Evolutionary conservation across 1,140 invertebrate genomes (phyloP), one percentile per base, ranked within the genome.

Genomic region (Colletes gigas): DNA sequence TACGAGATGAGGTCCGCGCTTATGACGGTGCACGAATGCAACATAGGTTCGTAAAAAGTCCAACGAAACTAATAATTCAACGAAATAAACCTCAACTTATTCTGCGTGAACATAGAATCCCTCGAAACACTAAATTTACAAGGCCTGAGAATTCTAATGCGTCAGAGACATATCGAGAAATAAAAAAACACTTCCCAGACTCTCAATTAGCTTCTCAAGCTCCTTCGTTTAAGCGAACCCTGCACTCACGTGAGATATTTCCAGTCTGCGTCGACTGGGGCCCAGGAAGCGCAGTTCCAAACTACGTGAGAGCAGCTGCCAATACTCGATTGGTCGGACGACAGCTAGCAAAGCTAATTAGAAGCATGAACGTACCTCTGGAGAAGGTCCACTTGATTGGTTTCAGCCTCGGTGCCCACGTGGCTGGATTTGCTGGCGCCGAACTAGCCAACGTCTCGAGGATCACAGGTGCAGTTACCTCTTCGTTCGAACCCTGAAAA

Each of bases 191-290:
- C n/a, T n/a, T n/a, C n/a, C n/a, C n/a, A n/a, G n/a, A 17, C 10
- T 6, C 10, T 10, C 10, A 5, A 66, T 47, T 47, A 65, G 17
- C 12, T 47, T 47, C 44, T 1, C 44, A 47, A 47, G 9, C 44
- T 47, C 3, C 44, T 47, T 9, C 9, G 44, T 9, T 47, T 47
- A 30, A 30, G 30, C 30, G 30, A 30, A 30, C n/a, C 44, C 39
- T 44, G 52, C 12, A 54, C 12, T 55, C n/a, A 6, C 14, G 4
- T 21, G 6, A 68, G 5, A 10, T n/a, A 39, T 79, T 92, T 93
- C 15, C 91, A 98, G 97, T 99, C 44, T 98, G 98, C 88, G 98
- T 99, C 5, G 98, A 99, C 90, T 99, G 98, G 98, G 97, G 97
- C 83, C 96, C 96, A 41, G 98, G 98, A 1, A 97, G 98, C 4